Evolutionary conservation across 37 sponge, comb jelly and placozoan genomes (phyloP).

Genomic region (Aplysina aerophoba): DNA sequence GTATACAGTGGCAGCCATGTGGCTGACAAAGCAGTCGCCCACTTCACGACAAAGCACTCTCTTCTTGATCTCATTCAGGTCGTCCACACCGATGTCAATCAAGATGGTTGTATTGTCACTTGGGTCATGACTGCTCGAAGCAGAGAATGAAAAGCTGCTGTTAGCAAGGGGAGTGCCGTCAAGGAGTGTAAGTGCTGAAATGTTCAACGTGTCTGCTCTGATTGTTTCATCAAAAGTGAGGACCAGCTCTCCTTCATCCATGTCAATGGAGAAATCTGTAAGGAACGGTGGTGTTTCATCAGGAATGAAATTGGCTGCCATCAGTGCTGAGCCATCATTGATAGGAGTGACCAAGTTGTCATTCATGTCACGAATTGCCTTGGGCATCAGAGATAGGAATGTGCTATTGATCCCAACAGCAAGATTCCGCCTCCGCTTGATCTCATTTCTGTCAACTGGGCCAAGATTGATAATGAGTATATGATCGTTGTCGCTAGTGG

Average conservation of each 20-base stretch:
- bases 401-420: slow-evolving; percentile 55
- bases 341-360: slow-evolving; percentile 62
- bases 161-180: slow-evolving; percentile 24
- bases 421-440: slow-evolving; percentile 78
- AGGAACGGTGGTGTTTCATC: slow-evolving; percentile 78
- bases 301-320: slow-evolving; percentile 39
- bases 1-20: slow-evolving; percentile 50
- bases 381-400: slow-evolving; percentile 39
- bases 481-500: slow-evolving; percentile 74
- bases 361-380: slow-evolving; percentile 79
- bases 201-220: slow-evolving; percentile 56
- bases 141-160: slow-evolving; percentile 54
- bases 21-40: slow-evolving; percentile 67
- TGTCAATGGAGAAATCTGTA: slow-evolving; percentile 68
- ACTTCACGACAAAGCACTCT: slow-evolving; percentile 67
- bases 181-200: slow-evolving; percentile 62
- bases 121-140: slow-evolving; percentile 30
- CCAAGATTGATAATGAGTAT: slow-evolving; percentile 76
- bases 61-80: slow-evolving; percentile 83
- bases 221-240: slow-evolving; percentile 93
- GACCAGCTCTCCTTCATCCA: slow-evolving; percentile 63
- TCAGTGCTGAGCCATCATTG: slow-evolving; percentile 59
- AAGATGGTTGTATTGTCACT: slow-evolving; percentile 71
- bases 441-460: slow-evolving; percentile 83
- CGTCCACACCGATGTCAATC: slow-evolving; percentile 51